These are phyloP conservation scores for Orbicella faveolata DNA, from an alignment of 64 coral and sea anemone species.

Conservation along the genomic window DNA sequence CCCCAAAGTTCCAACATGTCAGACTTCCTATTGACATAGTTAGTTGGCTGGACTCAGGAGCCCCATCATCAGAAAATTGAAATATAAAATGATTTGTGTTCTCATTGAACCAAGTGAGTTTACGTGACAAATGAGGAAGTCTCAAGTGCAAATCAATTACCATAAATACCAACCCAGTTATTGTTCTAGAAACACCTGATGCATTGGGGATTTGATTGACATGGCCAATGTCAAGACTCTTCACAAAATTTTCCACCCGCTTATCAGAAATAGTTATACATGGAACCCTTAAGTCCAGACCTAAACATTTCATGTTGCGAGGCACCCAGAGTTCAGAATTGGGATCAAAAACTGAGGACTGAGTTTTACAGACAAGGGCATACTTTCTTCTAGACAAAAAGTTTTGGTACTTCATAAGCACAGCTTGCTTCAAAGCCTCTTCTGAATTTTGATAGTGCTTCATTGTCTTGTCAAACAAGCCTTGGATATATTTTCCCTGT, in stretches of 20 bases:
- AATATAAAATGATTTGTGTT: slow-evolving; percentile 33
- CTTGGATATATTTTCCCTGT: background rate
- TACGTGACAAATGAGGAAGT: background rate
- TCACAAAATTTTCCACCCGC: background rate
- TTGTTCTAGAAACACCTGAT: too few relatives aligned
- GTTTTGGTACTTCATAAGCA: too few relatives aligned
- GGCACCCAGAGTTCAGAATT: slow-evolving; percentile 21
- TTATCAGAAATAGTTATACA: slow-evolving; percentile 8
- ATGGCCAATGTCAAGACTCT: slow-evolving; percentile 41
- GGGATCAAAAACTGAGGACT: background rate
- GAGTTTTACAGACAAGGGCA: background rate
- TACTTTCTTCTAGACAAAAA: too few relatives aligned
- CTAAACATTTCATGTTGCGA: slow-evolving; percentile 24
- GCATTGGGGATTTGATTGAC: too few relatives aligned
- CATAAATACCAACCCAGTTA: too few relatives aligned
- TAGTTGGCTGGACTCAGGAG: too few relatives aligned
- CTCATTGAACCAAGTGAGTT: slow-evolving; percentile 18
- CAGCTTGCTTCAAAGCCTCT: slow-evolving; percentile 6
- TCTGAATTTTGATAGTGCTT: slow-evolving; percentile 21
- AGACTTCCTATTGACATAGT: background rate
- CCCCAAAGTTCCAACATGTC: background rate
- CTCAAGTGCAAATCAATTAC: background rate
- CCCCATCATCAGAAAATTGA: slow-evolving; percentile 1
- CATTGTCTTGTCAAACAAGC: background rate
- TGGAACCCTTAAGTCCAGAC: background rate